Evolutionary conservation across 2,888 invertebrate genomes (phyloP), one percentile per base, ranked within the genome.

Genomic region (Lamproptera curius): DNA sequence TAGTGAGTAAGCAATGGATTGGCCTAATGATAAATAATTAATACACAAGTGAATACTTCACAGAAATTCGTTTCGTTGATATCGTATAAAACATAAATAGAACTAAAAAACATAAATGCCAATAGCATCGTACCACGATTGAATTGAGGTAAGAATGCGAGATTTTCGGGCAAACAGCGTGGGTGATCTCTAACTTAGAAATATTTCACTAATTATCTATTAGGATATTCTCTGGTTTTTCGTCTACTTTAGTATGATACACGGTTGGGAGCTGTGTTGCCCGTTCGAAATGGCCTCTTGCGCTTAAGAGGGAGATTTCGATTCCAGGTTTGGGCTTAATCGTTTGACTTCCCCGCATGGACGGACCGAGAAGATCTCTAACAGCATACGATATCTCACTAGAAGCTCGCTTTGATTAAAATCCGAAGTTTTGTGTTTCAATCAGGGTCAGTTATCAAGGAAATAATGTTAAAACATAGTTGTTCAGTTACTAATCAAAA

Each of bases 321-420:
- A n/a, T n/a, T n/a, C n/a, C n/a, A n/a, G n/a, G n/a, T n/a, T n/a
- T n/a, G n/a, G n/a, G n/a, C n/a, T n/a, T n/a, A n/a, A n/a, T 63
- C 63, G 67, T 67, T 59, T 70, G 64, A 70, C 59, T 68, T 70
- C 73, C 76, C 83, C 81, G 82, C 70, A 67, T 83, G 83, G 83
- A 84, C 83, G 84, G 80, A 81, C 68, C 70, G 72, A 54, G 75
- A 68, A 72, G 65, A 63, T 57, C 34, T 68, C 70, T 77, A 76
- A 67, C 62, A 61, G 63, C 70, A 65, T 59, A 60, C 20, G 58
- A 57, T 54, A 59, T 41, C 49, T 65, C 61, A 64, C 56, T 44
- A 48, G 46, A 63, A 65, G 61, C 61, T 42, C 53, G 34, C 45
- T 43, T 31, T 39, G 17, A 10, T 31, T 42, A 39, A 16, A 9